These are phyloP conservation scores for Propithecus perrieri DNA, from an alignment of 2,797 vertebrate species.

Conservation along the genomic window DNA sequence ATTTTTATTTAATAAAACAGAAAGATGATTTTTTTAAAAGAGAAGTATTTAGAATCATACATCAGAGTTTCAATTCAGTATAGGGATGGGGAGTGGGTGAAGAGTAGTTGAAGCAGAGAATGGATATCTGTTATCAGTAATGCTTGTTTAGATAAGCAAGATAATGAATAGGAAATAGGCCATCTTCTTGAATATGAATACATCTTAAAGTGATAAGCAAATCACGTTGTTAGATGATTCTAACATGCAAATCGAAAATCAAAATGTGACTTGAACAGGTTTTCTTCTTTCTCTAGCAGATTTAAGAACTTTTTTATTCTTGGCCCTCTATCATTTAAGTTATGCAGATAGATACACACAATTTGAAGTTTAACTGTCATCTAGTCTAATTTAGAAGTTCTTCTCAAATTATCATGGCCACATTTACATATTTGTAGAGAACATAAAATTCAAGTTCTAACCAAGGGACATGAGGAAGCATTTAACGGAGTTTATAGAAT, in stretches of 20 bases:
- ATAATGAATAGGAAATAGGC: background rate
- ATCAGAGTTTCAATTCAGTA: background rate
- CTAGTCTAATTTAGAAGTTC: slow-evolving; percentile 52
- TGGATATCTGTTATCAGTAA: background rate
- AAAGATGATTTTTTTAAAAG: background rate
- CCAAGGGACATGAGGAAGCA: background rate
- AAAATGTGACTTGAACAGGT: slow-evolving; percentile 40
- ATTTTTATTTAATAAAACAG: too few species aligned
- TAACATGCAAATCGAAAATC: slow-evolving; percentile 38
- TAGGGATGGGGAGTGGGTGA: background rate
- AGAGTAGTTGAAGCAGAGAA: background rate
- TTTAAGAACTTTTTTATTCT: slow-evolving; percentile 38
- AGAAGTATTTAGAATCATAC: background rate
- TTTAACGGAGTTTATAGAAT: background rate
- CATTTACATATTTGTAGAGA: slow-evolving; percentile 38
- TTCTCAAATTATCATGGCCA: slow-evolving; percentile 26
- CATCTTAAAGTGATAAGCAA: background rate
- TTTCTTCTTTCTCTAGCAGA: slow-evolving; percentile 45
- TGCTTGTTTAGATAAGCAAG: background rate
- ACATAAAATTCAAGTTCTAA: slow-evolving; percentile 28
- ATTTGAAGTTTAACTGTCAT: slow-evolving; percentile 49
- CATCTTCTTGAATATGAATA: slow-evolving; percentile 16
- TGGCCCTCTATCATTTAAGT: slow-evolving; percentile 33
- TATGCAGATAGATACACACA: background rate
- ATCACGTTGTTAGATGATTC: background rate